Percentiles rank a stretch among this genome's conserved stretches.
phyloP scores from a whole-genome alignment of 2,797 vertebrate genomes.

The Mallotus villosus region DNA sequence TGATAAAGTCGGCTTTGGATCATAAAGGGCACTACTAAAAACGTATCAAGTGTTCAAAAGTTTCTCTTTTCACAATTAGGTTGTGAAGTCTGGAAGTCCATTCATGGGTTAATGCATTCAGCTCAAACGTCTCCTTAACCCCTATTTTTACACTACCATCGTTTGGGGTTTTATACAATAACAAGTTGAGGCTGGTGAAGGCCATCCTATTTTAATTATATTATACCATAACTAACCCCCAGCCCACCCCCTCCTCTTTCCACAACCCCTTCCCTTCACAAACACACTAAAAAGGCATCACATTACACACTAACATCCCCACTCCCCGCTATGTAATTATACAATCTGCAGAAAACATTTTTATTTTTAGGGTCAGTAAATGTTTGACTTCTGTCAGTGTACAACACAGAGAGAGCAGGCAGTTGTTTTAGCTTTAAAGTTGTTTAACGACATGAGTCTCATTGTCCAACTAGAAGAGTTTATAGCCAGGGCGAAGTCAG shows the following conservation, averaged over 20 bases:
- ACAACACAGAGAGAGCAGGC: slow-evolving; percentile 45
- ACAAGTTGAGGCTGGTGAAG: slow-evolving; percentile 64
- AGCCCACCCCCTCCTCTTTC: slow-evolving; percentile 63
- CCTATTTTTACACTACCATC: slow-evolving; percentile 62
- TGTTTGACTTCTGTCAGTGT: slow-evolving; percentile 65
- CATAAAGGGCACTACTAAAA: not conserved
- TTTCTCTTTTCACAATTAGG: not conserved
- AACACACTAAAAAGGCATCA: slow-evolving; percentile 71
- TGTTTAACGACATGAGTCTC: slow-evolving; percentile 64
- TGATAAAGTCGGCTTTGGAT: not conserved
- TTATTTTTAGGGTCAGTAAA: slow-evolving; percentile 79
- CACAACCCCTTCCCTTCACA: slow-evolving; percentile 75
- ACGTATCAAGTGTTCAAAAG: not conserved
- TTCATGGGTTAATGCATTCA: slow-evolving; percentile 6
- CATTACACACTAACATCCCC: slow-evolving; percentile 66
- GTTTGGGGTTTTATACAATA: slow-evolving; percentile 72
- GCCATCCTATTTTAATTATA: slow-evolving; percentile 78
- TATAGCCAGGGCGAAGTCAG: slow-evolving; percentile 56
- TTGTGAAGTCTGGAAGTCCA: not conserved
- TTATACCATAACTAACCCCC: slow-evolving; percentile 56
- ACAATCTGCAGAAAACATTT: slow-evolving; percentile 68
- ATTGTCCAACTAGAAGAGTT: slow-evolving; percentile 64
- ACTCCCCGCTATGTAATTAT: slow-evolving; percentile 66
- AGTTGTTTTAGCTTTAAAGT: slow-evolving; percentile 65
- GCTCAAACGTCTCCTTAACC: slow-evolving; percentile 38